A percentile compares a stretch with the other conserved stretches of the same genome.
Evolutionary conservation across 1,140 invertebrate genomes (phyloP).

Genomic region (Papilio polyxenes): DNA sequence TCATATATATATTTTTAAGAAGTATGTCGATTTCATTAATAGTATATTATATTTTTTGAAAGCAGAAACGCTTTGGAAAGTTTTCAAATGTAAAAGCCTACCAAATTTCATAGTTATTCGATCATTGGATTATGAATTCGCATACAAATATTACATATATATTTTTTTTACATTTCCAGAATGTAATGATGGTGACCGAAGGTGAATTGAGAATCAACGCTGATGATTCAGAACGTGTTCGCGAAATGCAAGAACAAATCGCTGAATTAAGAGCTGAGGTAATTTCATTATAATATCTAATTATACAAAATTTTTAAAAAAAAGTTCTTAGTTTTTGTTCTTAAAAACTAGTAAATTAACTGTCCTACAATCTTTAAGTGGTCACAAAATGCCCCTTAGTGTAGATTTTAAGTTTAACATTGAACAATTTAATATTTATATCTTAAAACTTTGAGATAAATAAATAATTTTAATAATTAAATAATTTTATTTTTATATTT

Average conservation of each 20-base stretch:
- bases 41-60: too few relatives aligned
- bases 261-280: constrained; percentile 96
- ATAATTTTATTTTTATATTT: neutral
- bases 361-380: neutral
- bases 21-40: too few relatives aligned
- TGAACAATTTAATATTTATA: neutral
- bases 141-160: too few relatives aligned
- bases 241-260: constrained; percentile 94
- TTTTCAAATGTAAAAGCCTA: too few relatives aligned
- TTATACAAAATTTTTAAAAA: too few relatives aligned
- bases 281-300: constrained; percentile 49
- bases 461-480: neutral
- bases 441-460: neutral
- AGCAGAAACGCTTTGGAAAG: too few relatives aligned
- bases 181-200: constrained; percentile 94
- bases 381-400: neutral
- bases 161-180: constrained; percentile 80
- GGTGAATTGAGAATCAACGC: constrained; percentile 90
- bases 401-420: neutral
- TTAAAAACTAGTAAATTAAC: neutral
- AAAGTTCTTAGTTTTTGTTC: neutral
- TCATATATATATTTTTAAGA: too few relatives aligned
- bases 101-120: too few relatives aligned
- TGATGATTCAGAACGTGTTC: constrained; percentile 90
- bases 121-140: too few relatives aligned